Percentiles rank a stretch among this genome's conserved stretches.
Evolutionary conservation across 2,888 invertebrate genomes (phyloP).

Genomic region (Drosophila aldrichi): DNA sequence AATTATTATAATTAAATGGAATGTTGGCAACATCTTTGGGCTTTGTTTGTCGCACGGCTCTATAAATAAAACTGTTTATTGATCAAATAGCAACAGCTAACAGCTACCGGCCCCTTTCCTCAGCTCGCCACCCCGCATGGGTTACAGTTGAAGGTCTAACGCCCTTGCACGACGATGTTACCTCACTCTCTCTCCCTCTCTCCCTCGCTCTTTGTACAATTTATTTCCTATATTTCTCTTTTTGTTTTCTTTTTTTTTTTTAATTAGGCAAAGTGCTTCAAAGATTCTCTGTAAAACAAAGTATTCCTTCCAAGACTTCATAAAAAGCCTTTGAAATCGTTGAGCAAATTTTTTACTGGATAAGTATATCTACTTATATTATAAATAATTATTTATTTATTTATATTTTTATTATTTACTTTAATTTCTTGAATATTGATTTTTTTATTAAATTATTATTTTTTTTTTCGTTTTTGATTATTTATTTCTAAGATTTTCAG

Average conservation of each 20-base stretch:
- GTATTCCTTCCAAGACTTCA: not conserved
- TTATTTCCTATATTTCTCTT: not conserved
- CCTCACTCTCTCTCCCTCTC: constrained; percentile 6
- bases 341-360: no score
- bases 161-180: constrained; percentile 32
- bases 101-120: not conserved
- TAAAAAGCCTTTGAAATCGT: not conserved
- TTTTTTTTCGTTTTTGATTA: no score
- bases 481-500: no score
- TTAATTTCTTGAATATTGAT: no score
- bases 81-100: constrained; percentile 71
- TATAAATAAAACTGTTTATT: constrained; percentile 71
- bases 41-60: constrained; percentile 38
- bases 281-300: not conserved
- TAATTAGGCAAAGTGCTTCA: constrained; percentile 53
- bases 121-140: constrained; percentile 1
- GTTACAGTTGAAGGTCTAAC: constrained; percentile 53
- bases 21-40: constrained; percentile 18
- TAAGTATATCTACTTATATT: no score
- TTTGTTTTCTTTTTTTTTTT: constrained; percentile 26
- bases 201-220: not conserved
- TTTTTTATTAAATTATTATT: no score
- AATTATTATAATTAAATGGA: constrained; percentile 25
- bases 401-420: no score
- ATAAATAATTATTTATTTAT: no score